phyloP scores from a whole-genome alignment of 2,888 invertebrate species.

The Cephus pulcher region DNA sequence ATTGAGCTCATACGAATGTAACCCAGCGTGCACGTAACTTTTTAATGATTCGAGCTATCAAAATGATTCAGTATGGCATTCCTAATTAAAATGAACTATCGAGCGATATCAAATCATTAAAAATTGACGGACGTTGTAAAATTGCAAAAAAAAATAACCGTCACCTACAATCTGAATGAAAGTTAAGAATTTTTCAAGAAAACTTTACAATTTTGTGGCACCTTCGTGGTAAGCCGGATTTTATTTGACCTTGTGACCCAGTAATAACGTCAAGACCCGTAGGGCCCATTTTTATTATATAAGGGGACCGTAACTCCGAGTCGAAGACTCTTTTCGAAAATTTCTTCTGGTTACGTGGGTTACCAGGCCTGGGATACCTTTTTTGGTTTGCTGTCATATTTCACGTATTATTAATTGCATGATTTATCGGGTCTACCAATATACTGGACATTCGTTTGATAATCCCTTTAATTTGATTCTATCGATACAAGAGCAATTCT shows the following conservation, averaged over 20 bases:
- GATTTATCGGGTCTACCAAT: not conserved
- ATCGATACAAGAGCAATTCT: not conserved
- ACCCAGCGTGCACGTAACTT: not conserved
- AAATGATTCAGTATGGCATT: not conserved
- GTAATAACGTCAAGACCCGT: not conserved
- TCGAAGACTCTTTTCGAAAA: slow-evolving; percentile 16
- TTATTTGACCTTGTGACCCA: slow-evolving; percentile 28
- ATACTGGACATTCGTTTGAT: not conserved
- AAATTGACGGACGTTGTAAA: not conserved
- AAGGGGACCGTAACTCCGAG: slow-evolving; percentile 16
- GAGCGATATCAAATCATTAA: not conserved
- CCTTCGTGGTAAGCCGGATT: slow-evolving; percentile 10
- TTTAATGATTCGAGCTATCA: not conserved
- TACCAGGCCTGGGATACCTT: slow-evolving; percentile 23
- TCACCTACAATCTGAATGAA: slow-evolving; percentile 1
- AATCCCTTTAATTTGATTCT: not conserved
- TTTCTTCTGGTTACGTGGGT: slow-evolving; percentile 29
- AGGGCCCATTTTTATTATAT: not conserved
- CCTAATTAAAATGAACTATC: not conserved
- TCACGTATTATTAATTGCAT: not conserved
- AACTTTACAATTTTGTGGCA: slow-evolving; percentile 25
- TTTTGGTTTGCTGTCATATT: slow-evolving; percentile 20
- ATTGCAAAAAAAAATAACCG: not conserved
- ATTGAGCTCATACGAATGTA: not conserved
- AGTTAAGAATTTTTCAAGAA: slow-evolving; percentile 17